Conservation (phyloP, 2,888 invertebrate species). For the Protodeltote pygarga region DNA sequence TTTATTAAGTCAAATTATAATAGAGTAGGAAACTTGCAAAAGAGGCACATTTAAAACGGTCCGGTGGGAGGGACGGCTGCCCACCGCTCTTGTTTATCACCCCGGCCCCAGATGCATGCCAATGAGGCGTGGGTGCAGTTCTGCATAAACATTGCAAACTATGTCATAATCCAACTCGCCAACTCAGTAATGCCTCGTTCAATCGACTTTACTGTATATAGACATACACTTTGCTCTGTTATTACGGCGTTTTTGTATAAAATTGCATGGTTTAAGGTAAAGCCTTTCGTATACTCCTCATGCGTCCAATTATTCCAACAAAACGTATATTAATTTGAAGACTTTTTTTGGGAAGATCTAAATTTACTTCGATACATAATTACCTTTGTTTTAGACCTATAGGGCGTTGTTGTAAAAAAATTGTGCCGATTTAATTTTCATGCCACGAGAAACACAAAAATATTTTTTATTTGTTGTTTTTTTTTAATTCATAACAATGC, state of each 20-base stretch:
- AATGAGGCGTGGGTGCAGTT: slow-evolving; percentile 75
- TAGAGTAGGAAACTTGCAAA: slow-evolving; percentile 34
- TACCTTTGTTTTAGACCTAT: too few relatives aligned
- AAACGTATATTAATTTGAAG: too few relatives aligned
- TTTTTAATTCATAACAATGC: too few relatives aligned
- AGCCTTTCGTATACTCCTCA: too few relatives aligned
- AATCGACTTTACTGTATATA: slow-evolving; percentile 34
- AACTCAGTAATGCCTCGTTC: slow-evolving; percentile 35
- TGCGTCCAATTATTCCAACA: too few relatives aligned
- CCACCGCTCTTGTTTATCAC: slow-evolving; percentile 68
- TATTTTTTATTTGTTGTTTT: too few relatives aligned
- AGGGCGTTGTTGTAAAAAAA: too few relatives aligned
- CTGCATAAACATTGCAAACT: slow-evolving; percentile 72
- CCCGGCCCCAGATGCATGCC: slow-evolving; percentile 71
- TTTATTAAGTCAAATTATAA: slow-evolving; percentile 20
- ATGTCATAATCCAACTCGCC: slow-evolving; percentile 52
- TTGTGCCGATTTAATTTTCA: too few relatives aligned
- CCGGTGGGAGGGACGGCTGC: slow-evolving; percentile 73
- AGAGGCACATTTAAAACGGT: slow-evolving; percentile 36
- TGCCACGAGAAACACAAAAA: too few relatives aligned
- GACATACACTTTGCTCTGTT: slow-evolving; percentile 24
- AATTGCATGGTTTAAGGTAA: background rate
- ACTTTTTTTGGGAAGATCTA: too few relatives aligned
- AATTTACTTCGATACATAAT: too few relatives aligned
- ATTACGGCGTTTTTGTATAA: slow-evolving; percentile 15